Evolutionary conservation across 1,140 invertebrate genomes (phyloP), one percentile per base, ranked within the genome.

Genomic region (Cataglyphis hispanica): DNA sequence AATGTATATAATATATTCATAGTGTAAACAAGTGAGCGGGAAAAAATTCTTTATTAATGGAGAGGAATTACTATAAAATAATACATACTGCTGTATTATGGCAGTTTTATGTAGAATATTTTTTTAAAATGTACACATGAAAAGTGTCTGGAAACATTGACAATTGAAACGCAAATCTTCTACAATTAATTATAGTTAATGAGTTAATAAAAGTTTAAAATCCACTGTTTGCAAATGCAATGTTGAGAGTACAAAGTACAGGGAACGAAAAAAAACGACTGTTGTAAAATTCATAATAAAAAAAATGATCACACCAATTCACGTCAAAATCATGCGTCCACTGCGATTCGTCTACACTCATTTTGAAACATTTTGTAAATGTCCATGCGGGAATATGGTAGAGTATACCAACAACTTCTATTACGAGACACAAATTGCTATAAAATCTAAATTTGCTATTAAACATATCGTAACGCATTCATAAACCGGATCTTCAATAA

Each of bases 281-380:
- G 74, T 78, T 75, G 61, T 75, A 56, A 88, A 74, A 88, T 86
- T 85, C 61, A 87, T 87, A 85, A 64, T 85, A 81, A 91, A 89
- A 50, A 19, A 86, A 88, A 76, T 63, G 63, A 61, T 88, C 85
- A 92, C 90, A 92, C 80, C 86, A 91, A 92, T 88, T 76, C 75
- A 86, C 78, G 83, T 92, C 87, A 92, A 94, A 93, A 93, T 92
- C 94, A 94, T 94, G 94, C 94, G 89, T 93, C 88, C 88, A 91
- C 89, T 91, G 56, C 63, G 87, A 87, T 88, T 89, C 88, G 88
- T 92, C 91, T 91, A 93, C 86, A 91, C 90, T 93, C 70, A 87
- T 89, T 90, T 91, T 87, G 90, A 63, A 86, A 66, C 91, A 90
- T 91, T 89, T 77, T 83, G 86, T 70, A 91, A 89, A 85, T 88